These are phyloP conservation scores for Hymenochirus boettgeri DNA, from an alignment of 2,113 vertebrate species.

Conservation along the genomic window DNA sequence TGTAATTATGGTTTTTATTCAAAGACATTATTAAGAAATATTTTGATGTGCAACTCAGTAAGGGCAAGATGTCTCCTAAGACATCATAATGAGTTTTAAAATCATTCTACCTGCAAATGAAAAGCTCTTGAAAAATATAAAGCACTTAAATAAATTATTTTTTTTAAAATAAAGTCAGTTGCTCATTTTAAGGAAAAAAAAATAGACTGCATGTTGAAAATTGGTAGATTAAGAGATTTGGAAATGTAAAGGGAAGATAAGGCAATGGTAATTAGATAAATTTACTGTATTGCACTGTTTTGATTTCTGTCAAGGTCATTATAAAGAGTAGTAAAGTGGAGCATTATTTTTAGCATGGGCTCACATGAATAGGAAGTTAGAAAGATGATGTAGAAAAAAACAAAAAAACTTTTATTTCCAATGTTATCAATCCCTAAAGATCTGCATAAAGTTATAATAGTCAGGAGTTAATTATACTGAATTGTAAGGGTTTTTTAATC, in stretches of 20 bases:
- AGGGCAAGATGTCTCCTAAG: conserved; percentile 18
- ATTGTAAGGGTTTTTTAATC: too few species aligned
- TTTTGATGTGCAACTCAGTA: conserved; percentile 30
- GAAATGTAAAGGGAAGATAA: not conserved
- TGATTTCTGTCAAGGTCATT: not conserved
- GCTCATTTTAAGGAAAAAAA: not conserved
- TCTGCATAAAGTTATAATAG: too few species aligned
- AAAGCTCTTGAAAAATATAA: conserved; percentile 13
- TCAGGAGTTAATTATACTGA: too few species aligned
- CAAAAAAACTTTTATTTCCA: too few species aligned
- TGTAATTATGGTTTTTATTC: conserved; percentile 42
- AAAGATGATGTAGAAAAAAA: too few species aligned
- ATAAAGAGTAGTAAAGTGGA: not conserved
- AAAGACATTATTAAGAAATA: conserved; percentile 42
- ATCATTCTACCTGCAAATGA: conserved; percentile 17
- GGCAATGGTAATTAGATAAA: not conserved
- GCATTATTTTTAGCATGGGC: too few species aligned
- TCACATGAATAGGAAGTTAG: too few species aligned
- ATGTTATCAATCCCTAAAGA: too few species aligned
- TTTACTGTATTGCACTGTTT: not conserved
- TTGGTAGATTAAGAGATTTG: not conserved
- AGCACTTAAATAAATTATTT: conserved; percentile 1
- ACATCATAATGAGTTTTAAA: conserved; percentile 23
- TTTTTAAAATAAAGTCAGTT: not conserved
- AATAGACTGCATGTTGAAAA: not conserved